Conservation (phyloP, 2,113 vertebrate species). For the Psettodes erumei region DNA sequence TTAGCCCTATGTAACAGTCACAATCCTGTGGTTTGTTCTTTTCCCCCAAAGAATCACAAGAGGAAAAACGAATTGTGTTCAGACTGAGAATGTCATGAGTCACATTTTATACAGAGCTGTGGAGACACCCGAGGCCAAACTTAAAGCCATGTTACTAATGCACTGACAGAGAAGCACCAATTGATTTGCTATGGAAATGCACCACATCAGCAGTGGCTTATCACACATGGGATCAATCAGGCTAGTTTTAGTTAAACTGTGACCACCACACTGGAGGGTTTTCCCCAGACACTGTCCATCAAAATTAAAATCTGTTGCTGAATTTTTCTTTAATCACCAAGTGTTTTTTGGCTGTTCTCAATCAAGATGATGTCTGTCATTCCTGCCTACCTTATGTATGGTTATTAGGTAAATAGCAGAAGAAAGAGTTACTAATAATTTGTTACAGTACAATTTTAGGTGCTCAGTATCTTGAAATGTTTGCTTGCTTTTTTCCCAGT, state of each 20-base stretch:
- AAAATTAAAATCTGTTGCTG: background rate
- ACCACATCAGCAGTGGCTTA: slow-evolving; percentile 65
- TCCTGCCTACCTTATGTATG: background rate
- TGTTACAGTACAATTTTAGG: background rate
- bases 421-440: no score
- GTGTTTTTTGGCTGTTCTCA: background rate
- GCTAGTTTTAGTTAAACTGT: slow-evolving; percentile 47
- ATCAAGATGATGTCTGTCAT: background rate
- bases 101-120: slow-evolving; percentile 19
- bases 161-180: slow-evolving; percentile 58
- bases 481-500: background rate
- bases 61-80: background rate
- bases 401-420: no score
- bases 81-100: slow-evolving; percentile 7
- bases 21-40: background rate
- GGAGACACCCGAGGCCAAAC: slow-evolving; percentile 10
- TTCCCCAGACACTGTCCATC: background rate
- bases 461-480: background rate
- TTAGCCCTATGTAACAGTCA: background rate
- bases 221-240: slow-evolving; percentile 60
- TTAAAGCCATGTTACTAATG: slow-evolving; percentile 40
- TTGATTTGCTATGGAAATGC: slow-evolving; percentile 68
- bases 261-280: background rate
- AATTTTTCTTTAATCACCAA: background rate
- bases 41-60: background rate